phyloP scores from a whole-genome alignment of 2,113 vertebrate species.

The Coryphaenoides rupestris region DNA sequence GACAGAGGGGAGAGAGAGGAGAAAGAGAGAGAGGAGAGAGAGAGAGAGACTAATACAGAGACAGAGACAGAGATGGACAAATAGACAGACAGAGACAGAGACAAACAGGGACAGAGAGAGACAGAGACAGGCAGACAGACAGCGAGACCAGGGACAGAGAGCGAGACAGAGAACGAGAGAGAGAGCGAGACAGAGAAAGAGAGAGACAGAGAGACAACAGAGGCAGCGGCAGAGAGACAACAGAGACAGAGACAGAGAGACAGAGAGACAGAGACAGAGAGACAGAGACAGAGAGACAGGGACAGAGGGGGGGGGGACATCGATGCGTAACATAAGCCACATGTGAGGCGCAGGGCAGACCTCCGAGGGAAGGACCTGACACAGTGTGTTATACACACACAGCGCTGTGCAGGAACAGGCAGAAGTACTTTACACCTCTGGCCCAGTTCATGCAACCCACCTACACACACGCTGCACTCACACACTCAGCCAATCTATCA shows the following conservation, averaged over 20 bases:
- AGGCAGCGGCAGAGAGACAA: too few relatives aligned
- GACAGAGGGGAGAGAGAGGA: slow-evolving; percentile 10
- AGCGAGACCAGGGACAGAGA: too few relatives aligned
- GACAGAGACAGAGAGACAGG: neutral
- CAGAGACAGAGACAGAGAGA: too few relatives aligned
- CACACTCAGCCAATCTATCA: neutral
- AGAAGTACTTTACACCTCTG: slow-evolving; percentile 9
- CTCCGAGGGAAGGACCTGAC: slow-evolving; percentile 31
- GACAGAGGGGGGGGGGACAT: slow-evolving; percentile 33
- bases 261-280: neutral
- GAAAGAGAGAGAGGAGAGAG: neutral
- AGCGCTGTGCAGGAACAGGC: slow-evolving; percentile 24
- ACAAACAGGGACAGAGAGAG: neutral
- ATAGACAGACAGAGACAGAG: neutral
- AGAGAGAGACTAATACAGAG: too few relatives aligned
- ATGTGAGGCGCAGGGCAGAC: slow-evolving; percentile 57
- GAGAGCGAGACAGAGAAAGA: slow-evolving; percentile 9
- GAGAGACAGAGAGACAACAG: neutral
- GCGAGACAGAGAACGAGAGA: neutral
- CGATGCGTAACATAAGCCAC: slow-evolving; percentile 75
- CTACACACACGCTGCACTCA: neutral
- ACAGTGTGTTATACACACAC: slow-evolving; percentile 6
- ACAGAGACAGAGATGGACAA: too few relatives aligned
- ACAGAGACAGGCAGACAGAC: too few relatives aligned
- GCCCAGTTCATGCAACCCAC: neutral